Conservation (phyloP, 2,113 vertebrate genomes). For the Tragulus kanchil region DNA sequence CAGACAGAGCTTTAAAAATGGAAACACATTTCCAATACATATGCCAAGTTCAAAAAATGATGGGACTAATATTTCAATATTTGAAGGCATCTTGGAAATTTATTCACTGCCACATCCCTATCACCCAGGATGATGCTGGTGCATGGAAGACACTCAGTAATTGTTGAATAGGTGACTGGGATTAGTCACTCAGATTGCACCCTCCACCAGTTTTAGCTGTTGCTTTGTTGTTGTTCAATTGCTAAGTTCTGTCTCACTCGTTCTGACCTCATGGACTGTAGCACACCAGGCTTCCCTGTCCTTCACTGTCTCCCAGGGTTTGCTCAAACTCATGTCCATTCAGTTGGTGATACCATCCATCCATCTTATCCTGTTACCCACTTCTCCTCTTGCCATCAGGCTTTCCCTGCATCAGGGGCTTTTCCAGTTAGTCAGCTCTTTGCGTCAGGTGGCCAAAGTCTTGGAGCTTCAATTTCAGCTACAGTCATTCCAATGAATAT, state of each 20-base stretch:
- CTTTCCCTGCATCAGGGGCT: background rate
- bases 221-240: background rate
- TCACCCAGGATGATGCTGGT: background rate
- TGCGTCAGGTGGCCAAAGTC: background rate
- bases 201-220: background rate
- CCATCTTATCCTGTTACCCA: background rate
- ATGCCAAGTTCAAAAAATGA: background rate
- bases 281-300: background rate
- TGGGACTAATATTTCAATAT: background rate
- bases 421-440: background rate
- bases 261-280: background rate
- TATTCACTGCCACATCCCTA: background rate
- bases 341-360: background rate
- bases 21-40: background rate
- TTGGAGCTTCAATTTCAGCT: background rate
- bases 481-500: background rate
- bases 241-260: background rate
- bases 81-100: background rate
- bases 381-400: background rate
- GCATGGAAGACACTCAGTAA: background rate
- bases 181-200: too few species aligned
- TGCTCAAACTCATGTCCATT: background rate
- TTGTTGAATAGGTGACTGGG: background rate
- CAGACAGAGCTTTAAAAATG: slow-evolving; percentile 56
- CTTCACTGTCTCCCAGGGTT: background rate